Evolutionary conservation across 2,888 invertebrate species (phyloP).

Genomic region (Phalera bucephala): DNA sequence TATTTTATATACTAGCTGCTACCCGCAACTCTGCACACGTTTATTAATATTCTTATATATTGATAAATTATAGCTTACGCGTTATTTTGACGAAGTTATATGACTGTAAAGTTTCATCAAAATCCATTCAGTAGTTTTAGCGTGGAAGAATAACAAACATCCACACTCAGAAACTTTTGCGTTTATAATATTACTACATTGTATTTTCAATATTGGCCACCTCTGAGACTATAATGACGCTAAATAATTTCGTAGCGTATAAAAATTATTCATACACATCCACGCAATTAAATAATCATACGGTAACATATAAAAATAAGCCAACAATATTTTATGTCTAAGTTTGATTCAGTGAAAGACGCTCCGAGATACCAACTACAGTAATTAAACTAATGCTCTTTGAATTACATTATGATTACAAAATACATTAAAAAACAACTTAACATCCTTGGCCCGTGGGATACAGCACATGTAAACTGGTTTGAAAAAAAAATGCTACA

Average conservation of each 20-base stretch:
- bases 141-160: no score
- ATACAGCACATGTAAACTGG: conserved; percentile 13
- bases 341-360: conserved; percentile 28
- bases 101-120: no score
- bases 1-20: no score
- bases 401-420: conserved; percentile 21
- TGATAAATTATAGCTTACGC: no score
- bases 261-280: conserved; percentile 17
- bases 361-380: conserved; percentile 26
- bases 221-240: background rate
- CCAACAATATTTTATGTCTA: conserved; percentile 3
- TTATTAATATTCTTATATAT: no score
- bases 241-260: conserved; percentile 5
- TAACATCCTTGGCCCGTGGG: conserved; percentile 22
- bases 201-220: no score
- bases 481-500: no score
- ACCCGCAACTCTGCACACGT: no score
- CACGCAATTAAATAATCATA: conserved; percentile 20
- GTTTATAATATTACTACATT: no score
- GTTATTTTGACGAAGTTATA: no score
- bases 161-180: no score
- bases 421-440: conserved; percentile 21
- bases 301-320: conserved; percentile 27
- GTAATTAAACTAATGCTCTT: conserved; percentile 32
- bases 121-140: no score